Conservation (phyloP, 2,113 vertebrate species). For the Pseudorectes ferrugineus region DNA sequence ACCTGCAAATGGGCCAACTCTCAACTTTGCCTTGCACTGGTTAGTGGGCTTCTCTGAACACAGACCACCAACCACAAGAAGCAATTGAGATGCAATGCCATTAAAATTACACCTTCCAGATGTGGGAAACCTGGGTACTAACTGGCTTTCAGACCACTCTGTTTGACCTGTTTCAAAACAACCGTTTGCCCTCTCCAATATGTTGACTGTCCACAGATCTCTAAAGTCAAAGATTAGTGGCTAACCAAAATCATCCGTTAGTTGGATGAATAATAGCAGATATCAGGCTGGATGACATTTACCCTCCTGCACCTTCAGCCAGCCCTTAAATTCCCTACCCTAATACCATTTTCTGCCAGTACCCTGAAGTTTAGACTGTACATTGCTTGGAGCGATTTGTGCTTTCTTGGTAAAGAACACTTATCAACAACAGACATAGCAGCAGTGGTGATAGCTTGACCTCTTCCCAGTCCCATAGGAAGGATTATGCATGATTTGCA, state of each 20-base stretch:
- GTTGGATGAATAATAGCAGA: not conserved
- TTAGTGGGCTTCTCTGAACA: not conserved
- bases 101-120: not conserved
- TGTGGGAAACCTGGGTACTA: not conserved
- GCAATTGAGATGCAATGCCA: not conserved
- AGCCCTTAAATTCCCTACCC: not conserved
- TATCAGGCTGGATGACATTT: not conserved
- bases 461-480: not conserved
- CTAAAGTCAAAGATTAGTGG: not conserved
- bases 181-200: not conserved
- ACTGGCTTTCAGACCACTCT: not conserved
- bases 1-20: not conserved
- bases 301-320: not conserved
- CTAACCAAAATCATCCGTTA: not conserved
- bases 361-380: not conserved
- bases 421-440: accelerated
- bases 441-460: not conserved
- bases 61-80: not conserved
- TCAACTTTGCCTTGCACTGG: not conserved
- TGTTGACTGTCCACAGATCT: not conserved
- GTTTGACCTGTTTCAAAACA: not conserved
- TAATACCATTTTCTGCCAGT: accelerated
- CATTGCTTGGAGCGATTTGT: not conserved
- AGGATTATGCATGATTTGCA: not conserved
- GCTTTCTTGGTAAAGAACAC: not conserved